Evolutionary conservation across 2,888 invertebrate species (phyloP).

Genomic region (Macaria liturata): DNA sequence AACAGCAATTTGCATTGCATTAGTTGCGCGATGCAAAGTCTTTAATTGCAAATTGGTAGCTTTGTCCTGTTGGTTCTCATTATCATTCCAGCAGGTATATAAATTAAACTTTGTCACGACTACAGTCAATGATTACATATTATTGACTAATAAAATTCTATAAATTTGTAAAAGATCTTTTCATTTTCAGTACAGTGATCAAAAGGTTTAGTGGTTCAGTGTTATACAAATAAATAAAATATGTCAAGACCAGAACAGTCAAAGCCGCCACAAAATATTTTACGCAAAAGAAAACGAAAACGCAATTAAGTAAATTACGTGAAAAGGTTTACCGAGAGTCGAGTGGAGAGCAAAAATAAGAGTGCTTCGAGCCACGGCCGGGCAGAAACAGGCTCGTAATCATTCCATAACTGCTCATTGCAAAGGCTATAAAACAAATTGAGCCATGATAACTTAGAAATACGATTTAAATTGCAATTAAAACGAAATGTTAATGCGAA

Average conservation of each 20-base stretch:
- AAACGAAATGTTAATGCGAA: constrained; percentile 50
- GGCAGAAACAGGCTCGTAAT: constrained; percentile 28
- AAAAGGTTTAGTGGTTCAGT: constrained; percentile 11
- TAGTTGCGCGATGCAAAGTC: constrained; percentile 4
- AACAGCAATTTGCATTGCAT: constrained; percentile 14
- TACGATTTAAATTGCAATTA: constrained; percentile 60
- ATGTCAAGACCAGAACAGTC: constrained; percentile 7
- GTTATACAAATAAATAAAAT: constrained; percentile 18
- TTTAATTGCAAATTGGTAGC: constrained; percentile 1
- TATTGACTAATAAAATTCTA: too few species aligned
- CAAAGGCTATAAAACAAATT: constrained; percentile 50
- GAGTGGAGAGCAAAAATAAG: constrained; percentile 51
- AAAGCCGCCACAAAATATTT: constrained; percentile 18
- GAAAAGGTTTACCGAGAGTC: constrained; percentile 47
- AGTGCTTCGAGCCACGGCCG: constrained; percentile 45
- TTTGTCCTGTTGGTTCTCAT: constrained; percentile 5
- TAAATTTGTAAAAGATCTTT: too few species aligned
- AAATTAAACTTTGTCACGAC: not conserved
- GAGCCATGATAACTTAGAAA: constrained; percentile 56
- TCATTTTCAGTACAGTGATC: constrained; percentile 3
- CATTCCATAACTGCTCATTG: constrained; percentile 30
- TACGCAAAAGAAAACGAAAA: constrained; percentile 33
- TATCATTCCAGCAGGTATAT: constrained; percentile 6
- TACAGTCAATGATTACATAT: too few species aligned
- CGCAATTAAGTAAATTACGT: constrained; percentile 45